Evolutionary conservation across 2,113 vertebrate genomes (phyloP).

Genomic region (Campylomormyrus numenius): DNA sequence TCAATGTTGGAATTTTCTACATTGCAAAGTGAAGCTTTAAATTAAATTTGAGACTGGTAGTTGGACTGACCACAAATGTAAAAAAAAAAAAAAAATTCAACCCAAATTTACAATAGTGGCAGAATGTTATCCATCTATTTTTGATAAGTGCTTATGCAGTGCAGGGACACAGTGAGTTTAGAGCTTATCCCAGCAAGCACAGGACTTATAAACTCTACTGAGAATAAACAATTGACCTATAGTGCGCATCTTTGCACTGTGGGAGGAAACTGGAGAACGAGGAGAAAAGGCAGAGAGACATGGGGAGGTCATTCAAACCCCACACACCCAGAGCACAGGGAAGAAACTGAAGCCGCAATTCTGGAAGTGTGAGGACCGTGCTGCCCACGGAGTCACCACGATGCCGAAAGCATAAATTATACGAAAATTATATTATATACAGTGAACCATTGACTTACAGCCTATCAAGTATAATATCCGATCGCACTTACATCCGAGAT

Average conservation of each 20-base stretch:
- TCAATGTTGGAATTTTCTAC: background rate
- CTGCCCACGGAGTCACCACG: background rate
- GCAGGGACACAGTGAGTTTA: background rate
- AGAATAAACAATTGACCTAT: background rate
- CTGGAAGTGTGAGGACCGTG: background rate
- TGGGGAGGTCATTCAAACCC: background rate
- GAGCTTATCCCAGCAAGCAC: background rate
- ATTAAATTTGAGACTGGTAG: background rate
- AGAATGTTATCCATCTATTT: background rate
- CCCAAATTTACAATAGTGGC: background rate
- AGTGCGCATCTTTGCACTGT: background rate
- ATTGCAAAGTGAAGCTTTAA: background rate
- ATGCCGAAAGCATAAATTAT: background rate
- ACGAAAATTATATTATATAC: background rate
- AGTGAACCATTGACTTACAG: too few species aligned
- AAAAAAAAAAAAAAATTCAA: background rate
- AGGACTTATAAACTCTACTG: background rate
- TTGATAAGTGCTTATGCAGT: background rate
- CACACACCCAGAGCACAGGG: background rate
- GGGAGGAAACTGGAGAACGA: background rate
- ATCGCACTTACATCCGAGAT: too few species aligned
- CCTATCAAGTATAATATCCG: too few species aligned
- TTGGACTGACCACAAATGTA: background rate
- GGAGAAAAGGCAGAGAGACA: background rate
- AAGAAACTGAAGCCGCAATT: background rate